Evolutionary conservation across 2,797 vertebrate species (phyloP).

Genomic region (Clarias fuscus): DNA sequence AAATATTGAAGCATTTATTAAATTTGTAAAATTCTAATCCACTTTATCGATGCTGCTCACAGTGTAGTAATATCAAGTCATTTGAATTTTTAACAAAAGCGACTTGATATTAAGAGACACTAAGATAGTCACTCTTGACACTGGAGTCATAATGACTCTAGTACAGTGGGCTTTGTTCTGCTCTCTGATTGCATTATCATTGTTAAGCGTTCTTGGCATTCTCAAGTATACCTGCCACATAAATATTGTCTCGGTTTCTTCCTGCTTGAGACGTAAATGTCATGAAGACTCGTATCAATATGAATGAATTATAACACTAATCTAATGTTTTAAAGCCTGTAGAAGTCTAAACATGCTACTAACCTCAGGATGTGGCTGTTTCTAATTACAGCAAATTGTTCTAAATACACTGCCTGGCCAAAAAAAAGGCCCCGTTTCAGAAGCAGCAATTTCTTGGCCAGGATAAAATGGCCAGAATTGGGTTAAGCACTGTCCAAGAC

Average conservation of each 20-base stretch:
- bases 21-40: too few relatives aligned
- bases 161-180: conserved; percentile 16
- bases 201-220: conserved; percentile 42
- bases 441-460: too few relatives aligned
- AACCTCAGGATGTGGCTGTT: conserved; percentile 33
- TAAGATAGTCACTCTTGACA: neutral
- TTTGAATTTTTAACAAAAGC: neutral
- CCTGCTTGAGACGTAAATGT: conserved; percentile 45
- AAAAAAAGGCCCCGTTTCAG: too few relatives aligned
- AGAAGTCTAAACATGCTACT: conserved; percentile 15
- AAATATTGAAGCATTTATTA: neutral
- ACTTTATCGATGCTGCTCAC: too few relatives aligned
- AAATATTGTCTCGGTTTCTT: conserved; percentile 39
- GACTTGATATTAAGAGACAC: neutral
- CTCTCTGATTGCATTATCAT: conserved; percentile 55
- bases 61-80: neutral
- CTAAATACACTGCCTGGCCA: neutral
- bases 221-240: conserved; percentile 45
- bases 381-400: conserved; percentile 6
- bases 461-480: too few relatives aligned
- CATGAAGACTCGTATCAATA: conserved; percentile 48
- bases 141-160: conserved; percentile 4
- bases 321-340: neutral
- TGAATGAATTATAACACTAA: conserved; percentile 32
- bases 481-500: too few relatives aligned